Evolutionary conservation across 1,140 invertebrate genomes (phyloP).

Genomic region (Caenorhabditis remanei): DNA sequence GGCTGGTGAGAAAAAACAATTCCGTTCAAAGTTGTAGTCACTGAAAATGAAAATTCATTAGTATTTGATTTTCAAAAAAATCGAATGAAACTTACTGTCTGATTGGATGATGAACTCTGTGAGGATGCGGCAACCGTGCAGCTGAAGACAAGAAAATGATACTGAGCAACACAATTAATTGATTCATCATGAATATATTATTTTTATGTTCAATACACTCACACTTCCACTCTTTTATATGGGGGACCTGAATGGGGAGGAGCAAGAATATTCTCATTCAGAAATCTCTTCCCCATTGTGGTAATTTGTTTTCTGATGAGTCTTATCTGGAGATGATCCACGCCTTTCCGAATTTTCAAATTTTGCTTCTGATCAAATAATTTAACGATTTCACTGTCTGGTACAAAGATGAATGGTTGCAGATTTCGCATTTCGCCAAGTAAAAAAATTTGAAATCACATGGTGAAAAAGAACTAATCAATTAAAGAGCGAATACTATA

Average conservation of each 20-base stretch:
- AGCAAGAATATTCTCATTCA: neutral
- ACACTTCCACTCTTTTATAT: too few species aligned
- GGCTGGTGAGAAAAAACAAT: slow-evolving; percentile 27
- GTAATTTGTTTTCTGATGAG: neutral
- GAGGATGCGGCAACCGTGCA: neutral
- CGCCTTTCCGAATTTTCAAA: neutral
- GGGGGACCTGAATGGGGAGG: neutral
- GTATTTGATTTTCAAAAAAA: neutral
- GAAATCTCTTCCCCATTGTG: neutral
- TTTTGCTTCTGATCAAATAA: neutral
- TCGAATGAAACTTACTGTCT: neutral
- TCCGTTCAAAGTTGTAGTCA: neutral
- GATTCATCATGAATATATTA: neutral
- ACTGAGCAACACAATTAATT: neutral
- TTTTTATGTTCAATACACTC: too few species aligned
- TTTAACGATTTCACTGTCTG: neutral
- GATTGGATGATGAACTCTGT: neutral
- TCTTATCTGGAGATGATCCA: slow-evolving; percentile 11
- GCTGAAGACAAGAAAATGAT: neutral
- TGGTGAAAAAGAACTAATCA: too few species aligned
- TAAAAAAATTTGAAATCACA: too few species aligned
- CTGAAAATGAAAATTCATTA: neutral
- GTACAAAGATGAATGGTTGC: neutral
- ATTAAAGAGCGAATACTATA: too few species aligned
- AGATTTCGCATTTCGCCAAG: neutral